phyloP scores from a whole-genome alignment of 2,113 vertebrate genomes.

The Ceyx melanurus region DNA sequence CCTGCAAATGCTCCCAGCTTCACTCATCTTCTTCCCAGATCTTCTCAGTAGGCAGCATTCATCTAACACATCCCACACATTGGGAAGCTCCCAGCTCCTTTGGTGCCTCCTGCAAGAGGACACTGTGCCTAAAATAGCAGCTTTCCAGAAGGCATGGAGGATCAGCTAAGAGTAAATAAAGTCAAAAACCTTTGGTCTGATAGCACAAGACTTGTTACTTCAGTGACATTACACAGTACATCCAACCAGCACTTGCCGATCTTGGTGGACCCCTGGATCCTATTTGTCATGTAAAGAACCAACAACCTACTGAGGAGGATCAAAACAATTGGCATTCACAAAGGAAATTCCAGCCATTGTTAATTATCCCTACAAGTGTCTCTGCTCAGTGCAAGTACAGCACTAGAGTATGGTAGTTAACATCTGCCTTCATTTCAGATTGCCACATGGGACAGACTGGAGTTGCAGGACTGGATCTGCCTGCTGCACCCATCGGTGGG shows the following conservation, averaged over 20 bases:
- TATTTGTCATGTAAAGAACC: background rate
- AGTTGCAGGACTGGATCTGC: background rate
- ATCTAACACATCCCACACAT: background rate
- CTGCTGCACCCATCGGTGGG: background rate
- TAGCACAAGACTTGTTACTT: background rate
- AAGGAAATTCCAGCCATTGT: rapidly evolving
- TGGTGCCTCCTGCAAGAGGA: background rate
- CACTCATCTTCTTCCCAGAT: background rate
- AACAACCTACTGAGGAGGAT: background rate
- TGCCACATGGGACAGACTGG: background rate
- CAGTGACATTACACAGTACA: background rate
- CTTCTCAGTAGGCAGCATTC: background rate
- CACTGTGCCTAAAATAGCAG: background rate
- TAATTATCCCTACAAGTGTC: background rate
- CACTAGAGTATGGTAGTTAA: background rate
- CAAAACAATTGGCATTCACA: background rate
- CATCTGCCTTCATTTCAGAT: background rate
- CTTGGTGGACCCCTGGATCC: background rate
- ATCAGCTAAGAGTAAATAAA: background rate
- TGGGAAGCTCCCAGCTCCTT: background rate
- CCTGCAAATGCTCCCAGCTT: background rate
- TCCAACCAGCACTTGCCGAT: background rate
- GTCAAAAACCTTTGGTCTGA: background rate
- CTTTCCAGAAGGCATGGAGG: background rate
- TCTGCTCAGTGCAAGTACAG: background rate